These are phyloP conservation scores for Octopus sinensis DNA, from an alignment of 1,140 invertebrate genomes.

Conservation along the genomic window DNA sequence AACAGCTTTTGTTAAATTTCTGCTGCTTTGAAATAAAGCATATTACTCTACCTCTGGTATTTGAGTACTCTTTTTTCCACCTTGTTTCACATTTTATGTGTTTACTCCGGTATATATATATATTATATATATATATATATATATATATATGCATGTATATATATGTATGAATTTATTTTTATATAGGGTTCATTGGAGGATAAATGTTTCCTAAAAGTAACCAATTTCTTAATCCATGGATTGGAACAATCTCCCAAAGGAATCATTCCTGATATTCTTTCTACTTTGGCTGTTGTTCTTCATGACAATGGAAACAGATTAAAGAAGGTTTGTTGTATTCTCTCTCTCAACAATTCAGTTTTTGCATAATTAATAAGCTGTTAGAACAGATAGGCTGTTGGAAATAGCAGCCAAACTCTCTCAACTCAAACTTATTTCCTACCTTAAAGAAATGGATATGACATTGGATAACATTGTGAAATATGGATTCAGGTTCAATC, in stretches of 20 bases:
- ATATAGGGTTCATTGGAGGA: neutral
- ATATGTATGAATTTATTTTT: neutral
- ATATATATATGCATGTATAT: neutral
- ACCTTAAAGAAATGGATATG: neutral
- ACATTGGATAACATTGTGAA: neutral
- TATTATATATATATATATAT: no score
- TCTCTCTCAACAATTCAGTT: neutral
- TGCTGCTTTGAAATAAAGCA: neutral
- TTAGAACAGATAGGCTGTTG: neutral
- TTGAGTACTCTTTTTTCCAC: neutral
- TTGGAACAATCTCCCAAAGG: conserved; percentile 42
- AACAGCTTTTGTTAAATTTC: neutral
- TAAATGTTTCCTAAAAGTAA: conserved; percentile 25
- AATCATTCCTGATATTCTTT: conserved; percentile 41
- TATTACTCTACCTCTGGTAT: neutral
- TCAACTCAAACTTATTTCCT: neutral
- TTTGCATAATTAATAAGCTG: neutral
- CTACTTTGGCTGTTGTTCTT: conserved; percentile 45
- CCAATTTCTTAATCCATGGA: conserved; percentile 44
- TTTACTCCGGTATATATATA: no score
- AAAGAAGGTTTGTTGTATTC: conserved; percentile 30
- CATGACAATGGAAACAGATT: conserved; percentile 47
- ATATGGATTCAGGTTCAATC: no score
- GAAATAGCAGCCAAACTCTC: neutral
- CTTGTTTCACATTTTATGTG: neutral